These are phyloP conservation scores for Oceanites oceanicus DNA, from an alignment of 2,113 vertebrate species.

Conservation along the genomic window DNA sequence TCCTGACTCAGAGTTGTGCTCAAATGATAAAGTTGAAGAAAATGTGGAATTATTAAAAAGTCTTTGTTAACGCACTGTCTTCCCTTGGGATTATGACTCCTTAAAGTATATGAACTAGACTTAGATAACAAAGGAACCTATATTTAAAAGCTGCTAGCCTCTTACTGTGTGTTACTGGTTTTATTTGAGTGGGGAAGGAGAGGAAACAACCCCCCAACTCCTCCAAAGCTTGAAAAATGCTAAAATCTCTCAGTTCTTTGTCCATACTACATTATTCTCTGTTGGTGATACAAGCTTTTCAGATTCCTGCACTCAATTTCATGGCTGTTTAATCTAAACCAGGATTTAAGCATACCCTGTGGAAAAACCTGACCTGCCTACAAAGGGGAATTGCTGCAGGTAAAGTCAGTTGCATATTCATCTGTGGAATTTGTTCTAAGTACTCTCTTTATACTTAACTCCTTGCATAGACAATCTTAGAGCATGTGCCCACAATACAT, in stretches of 20 bases:
- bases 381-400: background rate
- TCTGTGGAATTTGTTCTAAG: background rate
- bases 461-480: background rate
- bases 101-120: background rate
- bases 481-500: fast-evolving
- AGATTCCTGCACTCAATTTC: background rate
- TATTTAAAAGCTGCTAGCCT: background rate
- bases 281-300: background rate
- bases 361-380: background rate
- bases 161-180: background rate
- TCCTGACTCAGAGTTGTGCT: background rate
- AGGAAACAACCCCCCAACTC: background rate
- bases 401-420: background rate
- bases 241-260: background rate
- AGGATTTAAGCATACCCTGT: background rate
- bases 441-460: background rate
- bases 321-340: background rate
- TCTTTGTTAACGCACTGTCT: background rate
- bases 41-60: background rate
- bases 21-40: background rate
- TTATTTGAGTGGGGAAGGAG: background rate
- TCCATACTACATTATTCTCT: background rate
- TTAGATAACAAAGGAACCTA: background rate
- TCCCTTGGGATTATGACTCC: background rate
- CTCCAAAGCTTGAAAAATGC: background rate